These are phyloP conservation scores for Mesocricetus auratus DNA, from an alignment of 2,113 vertebrate species.

Conservation along the genomic window DNA sequence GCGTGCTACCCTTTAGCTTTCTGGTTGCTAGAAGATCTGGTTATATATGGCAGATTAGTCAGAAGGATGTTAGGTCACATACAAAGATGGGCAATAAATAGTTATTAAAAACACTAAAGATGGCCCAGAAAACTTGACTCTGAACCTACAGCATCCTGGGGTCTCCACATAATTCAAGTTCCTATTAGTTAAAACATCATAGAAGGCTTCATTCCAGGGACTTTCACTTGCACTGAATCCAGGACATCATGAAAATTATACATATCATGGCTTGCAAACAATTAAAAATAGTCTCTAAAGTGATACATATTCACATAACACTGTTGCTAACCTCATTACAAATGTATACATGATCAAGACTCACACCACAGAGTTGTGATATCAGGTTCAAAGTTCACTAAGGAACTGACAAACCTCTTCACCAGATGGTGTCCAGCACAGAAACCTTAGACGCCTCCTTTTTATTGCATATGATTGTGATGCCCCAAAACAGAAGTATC, in stretches of 20 bases:
- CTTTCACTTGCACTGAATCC: neutral
- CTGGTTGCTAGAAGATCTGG: neutral
- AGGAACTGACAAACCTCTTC: neutral
- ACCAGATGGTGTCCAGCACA: neutral
- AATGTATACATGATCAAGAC: neutral
- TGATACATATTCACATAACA: neutral
- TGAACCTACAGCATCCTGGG: neutral
- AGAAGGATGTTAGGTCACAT: neutral
- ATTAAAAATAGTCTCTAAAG: constrained; percentile 6
- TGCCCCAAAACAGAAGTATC: neutral
- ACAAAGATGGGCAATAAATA: neutral
- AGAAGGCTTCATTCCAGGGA: neutral
- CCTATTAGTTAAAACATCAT: neutral
- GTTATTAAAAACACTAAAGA: neutral
- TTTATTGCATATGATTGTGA: neutral
- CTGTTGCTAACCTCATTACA: neutral
- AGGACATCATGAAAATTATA: constrained; percentile 1
- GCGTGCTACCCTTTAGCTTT: neutral
- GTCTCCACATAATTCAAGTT: neutral
- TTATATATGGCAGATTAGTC: neutral
- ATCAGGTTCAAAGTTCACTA: constrained; percentile 14
- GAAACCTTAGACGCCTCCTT: neutral
- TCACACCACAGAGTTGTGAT: neutral
- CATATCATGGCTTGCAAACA: neutral
- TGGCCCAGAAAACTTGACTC: neutral